These are phyloP conservation scores for Argyra leucocephala DNA, from an alignment of 2,888 invertebrate genomes.

Conservation along the genomic window DNA sequence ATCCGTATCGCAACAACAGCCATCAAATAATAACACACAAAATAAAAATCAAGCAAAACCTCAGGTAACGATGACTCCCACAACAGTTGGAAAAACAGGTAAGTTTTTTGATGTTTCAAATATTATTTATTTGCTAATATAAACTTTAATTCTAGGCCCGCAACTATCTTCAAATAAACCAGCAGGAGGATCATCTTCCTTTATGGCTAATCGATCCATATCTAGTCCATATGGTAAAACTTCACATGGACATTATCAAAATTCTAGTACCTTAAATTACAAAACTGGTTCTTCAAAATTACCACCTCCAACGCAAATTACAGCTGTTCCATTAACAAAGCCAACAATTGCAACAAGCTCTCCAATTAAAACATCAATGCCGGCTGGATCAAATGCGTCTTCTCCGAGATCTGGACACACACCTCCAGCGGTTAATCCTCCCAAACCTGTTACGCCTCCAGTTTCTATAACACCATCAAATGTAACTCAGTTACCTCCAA, in stretches of 20 bases:
- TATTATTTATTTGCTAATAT: not conserved
- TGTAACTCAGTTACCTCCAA: not conserved
- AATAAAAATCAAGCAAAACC: slow-evolving; percentile 12
- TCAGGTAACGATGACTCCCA: slow-evolving; percentile 12
- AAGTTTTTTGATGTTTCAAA: too few relatives aligned
- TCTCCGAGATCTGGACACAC: slow-evolving; percentile 17
- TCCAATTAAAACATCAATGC: slow-evolving; percentile 10
- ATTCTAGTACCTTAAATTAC: slow-evolving; percentile 13
- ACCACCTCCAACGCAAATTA: slow-evolving; percentile 24
- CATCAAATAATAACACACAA: slow-evolving; percentile 20
- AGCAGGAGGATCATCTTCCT: not conserved
- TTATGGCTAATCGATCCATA: slow-evolving; percentile 14
- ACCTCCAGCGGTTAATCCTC: slow-evolving; percentile 21
- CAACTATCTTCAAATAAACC: slow-evolving; percentile 16
- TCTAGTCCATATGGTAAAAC: slow-evolving; percentile 19
- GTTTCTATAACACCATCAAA: slow-evolving; percentile 15
- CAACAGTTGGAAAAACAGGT: slow-evolving; percentile 13
- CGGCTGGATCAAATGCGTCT: not conserved
- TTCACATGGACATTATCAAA: slow-evolving; percentile 14
- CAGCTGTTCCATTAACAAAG: slow-evolving; percentile 29
- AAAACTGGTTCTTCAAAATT: slow-evolving; percentile 23
- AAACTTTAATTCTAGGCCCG: slow-evolving; percentile 12
- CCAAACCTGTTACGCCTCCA: slow-evolving; percentile 19
- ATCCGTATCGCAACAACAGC: not conserved
- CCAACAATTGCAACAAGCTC: slow-evolving; percentile 20